Evolutionary conservation across 2,797 vertebrate species (phyloP), one percentile per base, ranked within the genome.

Genomic region (Liparis tanakae): DNA sequence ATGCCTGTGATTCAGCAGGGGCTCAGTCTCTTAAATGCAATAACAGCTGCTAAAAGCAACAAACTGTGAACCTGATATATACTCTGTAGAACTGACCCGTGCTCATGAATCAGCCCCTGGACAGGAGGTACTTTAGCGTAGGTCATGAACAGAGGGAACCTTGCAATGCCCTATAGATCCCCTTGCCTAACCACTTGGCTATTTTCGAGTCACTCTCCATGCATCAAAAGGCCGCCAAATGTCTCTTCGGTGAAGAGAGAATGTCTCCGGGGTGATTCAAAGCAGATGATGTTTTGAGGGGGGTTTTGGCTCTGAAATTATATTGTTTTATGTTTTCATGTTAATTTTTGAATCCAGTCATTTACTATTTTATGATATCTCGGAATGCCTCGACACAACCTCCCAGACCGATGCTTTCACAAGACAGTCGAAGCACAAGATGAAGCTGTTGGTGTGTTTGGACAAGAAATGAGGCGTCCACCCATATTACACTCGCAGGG

Each of bases 1-100:
- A 44, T 63, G 72, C 57, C 59, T 74, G 58, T 34, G 46, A 80
- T 80, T 74, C 64, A 71, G 76, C 17, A 48, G 76, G 37, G 72
- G 61, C 79, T 84, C 70, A 67, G 79, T 64, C 73, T 71, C 83
- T 85, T 93, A 84, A 93, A 90, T 85, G 87, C 81, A 92, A 88
- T 87, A 93, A 86, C 90, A 94, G 90, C 91, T 92, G 90, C 85
- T 93, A 83, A 87, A 86, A 86, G 86, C 88, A 93, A 90, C 88
- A 92, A 91, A 89, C 85, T 67, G 79, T 88, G 87, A 91, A 91
- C 83, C 87, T 92, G 90, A 93, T 90, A 89, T 88, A 89, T 84
- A 88, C 90, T 85, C 61, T 71, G 79, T 74, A 87, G 63, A 56
- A 75, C 68, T 85, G 88, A 87, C 87, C 85, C 70, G 67, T 69